phyloP scores from a whole-genome alignment of 1,140 invertebrate genomes.

The Proctacanthus coquilletti region DNA sequence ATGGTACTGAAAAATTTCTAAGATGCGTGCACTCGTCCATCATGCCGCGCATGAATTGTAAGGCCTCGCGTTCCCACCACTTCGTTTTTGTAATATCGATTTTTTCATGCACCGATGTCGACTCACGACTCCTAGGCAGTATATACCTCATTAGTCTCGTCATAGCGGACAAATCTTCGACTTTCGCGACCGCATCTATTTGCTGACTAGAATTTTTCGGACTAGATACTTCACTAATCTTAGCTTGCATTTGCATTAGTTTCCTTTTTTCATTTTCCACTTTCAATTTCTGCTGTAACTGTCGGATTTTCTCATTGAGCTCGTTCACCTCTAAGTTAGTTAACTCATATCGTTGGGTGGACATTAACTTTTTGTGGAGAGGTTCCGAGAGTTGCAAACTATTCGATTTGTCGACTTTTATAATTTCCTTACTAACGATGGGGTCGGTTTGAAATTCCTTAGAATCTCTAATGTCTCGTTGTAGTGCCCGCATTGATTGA shows the following conservation, averaged over 20 bases:
- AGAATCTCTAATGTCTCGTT: slow-evolving; percentile 23
- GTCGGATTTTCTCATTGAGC: slow-evolving; percentile 23
- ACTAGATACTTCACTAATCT: neutral
- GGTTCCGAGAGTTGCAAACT: neutral
- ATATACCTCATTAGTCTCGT: slow-evolving; percentile 26
- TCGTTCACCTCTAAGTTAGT: slow-evolving; percentile 30
- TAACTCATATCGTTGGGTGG: slow-evolving; percentile 30
- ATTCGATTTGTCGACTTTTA: neutral
- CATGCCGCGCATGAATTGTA: slow-evolving; percentile 92
- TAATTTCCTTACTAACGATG: slow-evolving; percentile 2
- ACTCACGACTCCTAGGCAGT: slow-evolving; percentile 12
- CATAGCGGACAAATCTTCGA: slow-evolving; percentile 7
- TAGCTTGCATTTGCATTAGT: neutral
- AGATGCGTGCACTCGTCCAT: slow-evolving; percentile 99
- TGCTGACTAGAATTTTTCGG: neutral
- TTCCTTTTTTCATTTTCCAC: neutral
- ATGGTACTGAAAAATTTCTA: slow-evolving; percentile 73
- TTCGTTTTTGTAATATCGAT: slow-evolving; percentile 38
- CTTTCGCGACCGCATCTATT: neutral
- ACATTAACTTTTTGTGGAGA: slow-evolving; percentile 25
- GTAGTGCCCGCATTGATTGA: slow-evolving; percentile 33
- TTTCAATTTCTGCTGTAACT: neutral
- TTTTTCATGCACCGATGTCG: slow-evolving; percentile 10
- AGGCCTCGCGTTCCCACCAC: slow-evolving; percentile 53
- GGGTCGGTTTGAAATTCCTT: slow-evolving; percentile 8